These are phyloP conservation scores for Osmerus mordax DNA, from an alignment of 2,113 vertebrate genomes.

Conservation along the genomic window DNA sequence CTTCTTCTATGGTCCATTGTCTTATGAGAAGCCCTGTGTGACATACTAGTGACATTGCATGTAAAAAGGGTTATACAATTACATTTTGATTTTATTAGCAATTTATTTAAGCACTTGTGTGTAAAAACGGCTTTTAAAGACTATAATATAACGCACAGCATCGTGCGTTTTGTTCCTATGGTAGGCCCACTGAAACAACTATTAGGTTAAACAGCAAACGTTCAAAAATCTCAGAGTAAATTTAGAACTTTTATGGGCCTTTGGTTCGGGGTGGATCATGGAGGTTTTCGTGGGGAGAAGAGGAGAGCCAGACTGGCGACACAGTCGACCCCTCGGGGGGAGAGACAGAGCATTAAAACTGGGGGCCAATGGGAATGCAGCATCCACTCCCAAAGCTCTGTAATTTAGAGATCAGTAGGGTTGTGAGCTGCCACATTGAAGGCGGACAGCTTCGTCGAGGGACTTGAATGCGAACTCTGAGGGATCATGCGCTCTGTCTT, in stretches of 20 bases:
- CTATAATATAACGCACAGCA: no score
- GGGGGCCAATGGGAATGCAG: conserved; percentile 60
- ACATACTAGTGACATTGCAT: no score
- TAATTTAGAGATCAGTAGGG: conserved; percentile 64
- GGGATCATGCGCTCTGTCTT: conserved; percentile 1
- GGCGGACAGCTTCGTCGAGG: conserved; percentile 52
- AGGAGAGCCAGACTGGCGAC: conserved; percentile 69
- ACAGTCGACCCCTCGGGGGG: conserved; percentile 59
- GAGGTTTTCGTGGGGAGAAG: conserved; percentile 64
- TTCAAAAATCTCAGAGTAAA: not conserved
- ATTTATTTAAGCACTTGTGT: no score
- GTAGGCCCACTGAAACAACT: no score
- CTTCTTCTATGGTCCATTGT: no score
- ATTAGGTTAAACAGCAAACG: not conserved
- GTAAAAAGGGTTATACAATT: no score
- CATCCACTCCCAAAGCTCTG: conserved; percentile 61
- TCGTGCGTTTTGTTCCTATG: no score
- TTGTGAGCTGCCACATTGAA: conserved; percentile 64
- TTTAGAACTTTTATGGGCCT: conserved; percentile 26
- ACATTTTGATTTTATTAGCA: no score
- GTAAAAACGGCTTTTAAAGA: no score
- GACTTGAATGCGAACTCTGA: conserved; percentile 37
- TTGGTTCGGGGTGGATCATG: conserved; percentile 41
- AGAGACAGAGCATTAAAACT: conserved; percentile 30
- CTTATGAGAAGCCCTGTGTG: no score